These are phyloP conservation scores for Nymphalis urticae DNA, from an alignment of 2,888 invertebrate genomes.

Conservation along the genomic window DNA sequence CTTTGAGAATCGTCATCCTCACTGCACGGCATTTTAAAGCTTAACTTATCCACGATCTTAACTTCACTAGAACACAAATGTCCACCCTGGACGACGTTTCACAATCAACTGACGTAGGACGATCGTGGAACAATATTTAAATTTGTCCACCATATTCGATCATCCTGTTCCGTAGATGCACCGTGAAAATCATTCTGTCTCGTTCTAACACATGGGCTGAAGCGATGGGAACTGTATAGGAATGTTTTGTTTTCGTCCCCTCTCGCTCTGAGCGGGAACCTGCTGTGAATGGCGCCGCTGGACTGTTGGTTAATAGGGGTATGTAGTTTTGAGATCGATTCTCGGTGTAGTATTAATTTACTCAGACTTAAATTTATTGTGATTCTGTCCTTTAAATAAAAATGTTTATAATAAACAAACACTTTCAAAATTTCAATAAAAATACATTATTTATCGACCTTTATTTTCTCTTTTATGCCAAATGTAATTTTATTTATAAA, in stretches of 20 bases:
- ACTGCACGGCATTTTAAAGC: slow-evolving; percentile 81
- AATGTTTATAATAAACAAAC: background rate
- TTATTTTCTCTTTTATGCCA: no score
- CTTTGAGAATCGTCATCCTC: slow-evolving; percentile 82
- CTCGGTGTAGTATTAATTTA: slow-evolving; percentile 20
- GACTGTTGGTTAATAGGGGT: slow-evolving; percentile 47
- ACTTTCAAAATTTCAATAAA: background rate
- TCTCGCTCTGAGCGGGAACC: slow-evolving; percentile 69
- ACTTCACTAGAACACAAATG: slow-evolving; percentile 38
- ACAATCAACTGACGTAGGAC: slow-evolving; percentile 51
- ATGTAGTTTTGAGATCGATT: slow-evolving; percentile 55
- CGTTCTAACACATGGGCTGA: slow-evolving; percentile 46
- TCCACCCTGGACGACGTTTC: slow-evolving; percentile 47
- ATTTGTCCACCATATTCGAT: slow-evolving; percentile 63
- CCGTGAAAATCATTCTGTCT: slow-evolving; percentile 49
- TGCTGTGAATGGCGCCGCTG: slow-evolving; percentile 62
- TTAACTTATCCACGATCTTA: slow-evolving; percentile 40
- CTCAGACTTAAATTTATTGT: background rate
- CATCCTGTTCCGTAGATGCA: slow-evolving; percentile 57
- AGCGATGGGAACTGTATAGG: slow-evolving; percentile 77
- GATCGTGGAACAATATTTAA: slow-evolving; percentile 63
- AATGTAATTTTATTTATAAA: no score
- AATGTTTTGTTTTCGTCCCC: slow-evolving; percentile 79
- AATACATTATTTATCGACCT: no score
- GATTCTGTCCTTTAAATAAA: background rate